Evolutionary conservation across 2,888 invertebrate genomes (phyloP), one percentile per base, ranked within the genome.

Genomic region (Eupithecia pulchellata): DNA sequence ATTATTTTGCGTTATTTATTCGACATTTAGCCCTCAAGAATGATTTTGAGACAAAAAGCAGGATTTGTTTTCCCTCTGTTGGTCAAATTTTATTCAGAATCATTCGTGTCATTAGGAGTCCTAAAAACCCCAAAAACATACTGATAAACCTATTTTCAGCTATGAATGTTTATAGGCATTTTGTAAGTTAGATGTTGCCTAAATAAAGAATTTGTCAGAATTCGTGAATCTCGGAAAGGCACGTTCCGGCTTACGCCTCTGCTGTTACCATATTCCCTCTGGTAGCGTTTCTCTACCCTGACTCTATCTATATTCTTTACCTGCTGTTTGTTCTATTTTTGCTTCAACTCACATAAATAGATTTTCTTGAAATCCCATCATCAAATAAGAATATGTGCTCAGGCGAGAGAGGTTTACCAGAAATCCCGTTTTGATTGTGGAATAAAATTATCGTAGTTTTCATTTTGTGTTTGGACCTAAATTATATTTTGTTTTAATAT

Each of bases 151-250:
- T 4, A 42, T n/a, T 36, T 36, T 14, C 14, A 36, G 36, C 14
- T 17, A 36, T 36, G 14, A 36, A 14, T 36, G 14, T 14, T 36
- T 36, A 13, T 36, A 1, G 36, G 36, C 36, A 14, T 3, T 5
- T 17, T 39, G 6, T 17, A n/a, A 8, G 42, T 42, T n/a, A n/a
- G n/a, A n/a, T n/a, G n/a, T n/a, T n/a, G n/a, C n/a, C n/a, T n/a
- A 42, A 42, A 42, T 42, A 42, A 39, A 39, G 42, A 42, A 42
- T 42, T 42, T 42, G 42, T 42, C 42, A 42, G n/a, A 42, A n/a
- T 42, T 42, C n/a, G 6, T 8, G 42, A n/a, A 42, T 42, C 42
- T 42, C 42, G 42, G n/a, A 42, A 42, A 42, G 42, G 42, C 42
- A 42, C 42, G 39, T 42, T 42, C n/a, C 8, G n/a, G 6, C 8